phyloP scores from a whole-genome alignment of 1,140 invertebrate species.

The Hylaeus volcanicus region DNA sequence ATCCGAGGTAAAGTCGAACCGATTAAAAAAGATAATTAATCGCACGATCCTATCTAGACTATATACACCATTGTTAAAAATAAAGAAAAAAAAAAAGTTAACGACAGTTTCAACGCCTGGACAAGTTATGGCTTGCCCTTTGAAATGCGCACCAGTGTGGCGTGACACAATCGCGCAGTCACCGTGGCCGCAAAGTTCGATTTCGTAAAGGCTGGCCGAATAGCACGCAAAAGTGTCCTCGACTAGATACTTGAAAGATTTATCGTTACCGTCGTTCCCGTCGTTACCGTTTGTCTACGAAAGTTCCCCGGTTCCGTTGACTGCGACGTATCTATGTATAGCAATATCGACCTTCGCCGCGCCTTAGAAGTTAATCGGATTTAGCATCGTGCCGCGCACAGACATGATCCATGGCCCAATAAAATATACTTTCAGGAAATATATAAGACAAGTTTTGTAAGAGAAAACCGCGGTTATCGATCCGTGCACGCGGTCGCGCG shows the following conservation, averaged over 20 bases:
- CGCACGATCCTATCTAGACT: too few relatives aligned
- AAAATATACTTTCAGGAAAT: conserved; percentile 46
- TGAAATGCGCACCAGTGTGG: too few relatives aligned
- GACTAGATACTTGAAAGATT: neutral
- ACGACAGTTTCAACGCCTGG: too few relatives aligned
- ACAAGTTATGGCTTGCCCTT: too few relatives aligned
- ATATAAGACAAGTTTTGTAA: conserved; percentile 40
- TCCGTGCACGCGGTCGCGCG: neutral
- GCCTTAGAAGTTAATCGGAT: conserved; percentile 64
- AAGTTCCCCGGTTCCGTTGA: conserved; percentile 26
- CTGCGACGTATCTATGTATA: conserved; percentile 36
- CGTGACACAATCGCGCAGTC: too few relatives aligned
- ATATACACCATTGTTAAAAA: too few relatives aligned
- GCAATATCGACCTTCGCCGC: conserved; percentile 57
- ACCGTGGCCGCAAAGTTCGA: too few relatives aligned
- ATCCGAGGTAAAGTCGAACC: too few relatives aligned
- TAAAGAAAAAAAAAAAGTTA: neutral
- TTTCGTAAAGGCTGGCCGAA: too few relatives aligned
- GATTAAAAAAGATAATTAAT: too few relatives aligned
- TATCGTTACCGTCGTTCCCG: neutral
- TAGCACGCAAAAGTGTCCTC: too few relatives aligned
- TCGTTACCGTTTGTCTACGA: conserved; percentile 11
- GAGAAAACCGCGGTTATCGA: conserved; percentile 36
- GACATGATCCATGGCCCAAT: conserved; percentile 52
- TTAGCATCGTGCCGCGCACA: conserved; percentile 49